Evolutionary conservation across 1,140 invertebrate genomes (phyloP).

Genomic region (Drosophila repletoides): DNA sequence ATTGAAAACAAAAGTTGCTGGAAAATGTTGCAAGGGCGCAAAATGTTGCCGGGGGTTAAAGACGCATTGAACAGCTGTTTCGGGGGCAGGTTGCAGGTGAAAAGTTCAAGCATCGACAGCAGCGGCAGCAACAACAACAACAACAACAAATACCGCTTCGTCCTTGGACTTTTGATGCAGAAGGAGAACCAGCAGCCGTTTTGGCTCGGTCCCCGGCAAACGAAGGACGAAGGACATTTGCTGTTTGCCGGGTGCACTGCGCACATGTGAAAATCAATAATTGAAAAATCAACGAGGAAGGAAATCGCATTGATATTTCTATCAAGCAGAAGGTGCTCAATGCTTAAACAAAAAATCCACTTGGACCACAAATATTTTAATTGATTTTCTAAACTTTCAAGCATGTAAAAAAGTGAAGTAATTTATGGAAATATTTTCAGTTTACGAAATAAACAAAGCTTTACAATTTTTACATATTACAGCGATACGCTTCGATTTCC

Average conservation of each 20-base stretch:
- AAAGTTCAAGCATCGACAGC: constrained; percentile 66
- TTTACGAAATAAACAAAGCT: constrained; percentile 27
- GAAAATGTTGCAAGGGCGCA: constrained; percentile 29
- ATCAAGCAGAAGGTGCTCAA: too few species aligned
- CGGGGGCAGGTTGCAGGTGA: constrained; percentile 30
- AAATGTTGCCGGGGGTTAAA: constrained; percentile 35
- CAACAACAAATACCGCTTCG: constrained; percentile 8
- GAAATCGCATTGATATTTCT: background rate
- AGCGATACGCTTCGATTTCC: constrained; percentile 7
- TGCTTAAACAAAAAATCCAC: constrained; percentile 55
- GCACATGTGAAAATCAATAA: constrained; percentile 63
- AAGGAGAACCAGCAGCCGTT: constrained; percentile 27
- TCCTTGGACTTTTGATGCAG: constrained; percentile 51
- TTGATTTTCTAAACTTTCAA: constrained; percentile 21
- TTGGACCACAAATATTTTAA: constrained; percentile 33
- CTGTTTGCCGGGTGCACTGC: constrained; percentile 39
- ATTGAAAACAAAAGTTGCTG: constrained; percentile 45
- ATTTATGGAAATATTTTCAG: constrained; percentile 11
- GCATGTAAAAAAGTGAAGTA: constrained; percentile 1
- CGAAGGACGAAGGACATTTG: constrained; percentile 62
- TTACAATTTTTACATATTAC: constrained; percentile 19
- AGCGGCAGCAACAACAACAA: constrained; percentile 18
- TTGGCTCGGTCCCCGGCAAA: background rate
- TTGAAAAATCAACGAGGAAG: background rate
- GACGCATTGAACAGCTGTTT: constrained; percentile 57